Evolutionary conservation across 2,888 invertebrate genomes (phyloP).

Genomic region (Drosophila pseudotakahashii): DNA sequence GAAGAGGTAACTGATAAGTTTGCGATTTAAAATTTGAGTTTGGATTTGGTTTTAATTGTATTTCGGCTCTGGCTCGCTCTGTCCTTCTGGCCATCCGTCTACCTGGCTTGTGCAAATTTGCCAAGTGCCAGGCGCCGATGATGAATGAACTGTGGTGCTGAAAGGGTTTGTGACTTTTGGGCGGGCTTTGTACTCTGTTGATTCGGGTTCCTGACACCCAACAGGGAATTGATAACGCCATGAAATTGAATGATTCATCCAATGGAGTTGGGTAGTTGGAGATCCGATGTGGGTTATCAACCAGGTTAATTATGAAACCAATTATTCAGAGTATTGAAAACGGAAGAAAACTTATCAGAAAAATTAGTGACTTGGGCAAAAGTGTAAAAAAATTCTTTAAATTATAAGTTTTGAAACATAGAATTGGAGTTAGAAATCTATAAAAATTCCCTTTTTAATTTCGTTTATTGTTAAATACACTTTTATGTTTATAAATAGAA

Average conservation of each 20-base stretch:
- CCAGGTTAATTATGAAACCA: constrained; percentile 16
- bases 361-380: too few species aligned
- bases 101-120: constrained; percentile 55
- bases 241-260: constrained; percentile 9
- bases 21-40: constrained; percentile 65
- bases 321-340: too few species aligned
- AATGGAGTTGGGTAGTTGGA: too few species aligned
- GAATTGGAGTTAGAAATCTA: too few species aligned
- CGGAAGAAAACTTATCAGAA: too few species aligned
- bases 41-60: constrained; percentile 72
- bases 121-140: constrained; percentile 53
- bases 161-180: constrained; percentile 28
- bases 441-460: too few species aligned
- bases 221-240: constrained; percentile 17
- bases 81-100: constrained; percentile 3
- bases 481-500: too few species aligned
- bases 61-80: constrained; percentile 39
- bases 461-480: too few species aligned
- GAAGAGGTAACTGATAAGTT: constrained; percentile 67
- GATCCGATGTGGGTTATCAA: neutral
- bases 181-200: constrained; percentile 5
- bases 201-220: constrained; percentile 8
- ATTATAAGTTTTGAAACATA: too few species aligned
- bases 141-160: constrained; percentile 36
- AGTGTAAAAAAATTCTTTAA: too few species aligned